phyloP scores from a whole-genome alignment of 1,140 invertebrate genomes.

The Diuraphis noxia region DNA sequence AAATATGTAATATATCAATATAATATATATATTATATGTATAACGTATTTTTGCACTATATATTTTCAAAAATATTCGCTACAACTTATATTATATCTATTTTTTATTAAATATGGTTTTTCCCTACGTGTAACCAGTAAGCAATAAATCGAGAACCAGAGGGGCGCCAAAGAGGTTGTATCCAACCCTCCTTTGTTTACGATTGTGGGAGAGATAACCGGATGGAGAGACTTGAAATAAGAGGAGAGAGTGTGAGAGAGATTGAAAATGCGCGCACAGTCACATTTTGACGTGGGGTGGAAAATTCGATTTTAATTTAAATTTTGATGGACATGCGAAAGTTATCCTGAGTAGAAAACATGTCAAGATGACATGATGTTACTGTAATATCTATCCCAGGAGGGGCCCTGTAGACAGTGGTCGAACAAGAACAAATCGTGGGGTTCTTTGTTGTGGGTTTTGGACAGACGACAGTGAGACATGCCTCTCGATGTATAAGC shows the following conservation, averaged over 20 bases:
- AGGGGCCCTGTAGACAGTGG: neutral
- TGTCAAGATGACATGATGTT: constrained; percentile 27
- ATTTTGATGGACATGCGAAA: constrained; percentile 39
- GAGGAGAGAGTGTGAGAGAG: neutral
- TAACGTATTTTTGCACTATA: neutral
- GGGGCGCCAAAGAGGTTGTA: constrained; percentile 27
- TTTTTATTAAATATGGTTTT: constrained; percentile 46
- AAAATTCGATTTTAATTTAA: constrained; percentile 50
- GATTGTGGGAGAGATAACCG: constrained; percentile 44
- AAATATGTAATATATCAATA: neutral
- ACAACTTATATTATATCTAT: neutral
- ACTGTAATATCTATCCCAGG: neutral
- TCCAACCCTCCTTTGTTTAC: constrained; percentile 47
- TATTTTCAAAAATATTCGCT: constrained; percentile 1
- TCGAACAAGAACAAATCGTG: constrained; percentile 12
- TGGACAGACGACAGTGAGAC: neutral
- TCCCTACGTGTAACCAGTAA: constrained; percentile 23
- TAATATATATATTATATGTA: neutral
- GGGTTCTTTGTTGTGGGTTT: constrained; percentile 34
- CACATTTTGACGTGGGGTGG: constrained; percentile 39
- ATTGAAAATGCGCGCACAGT: constrained; percentile 24
- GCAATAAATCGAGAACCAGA: constrained; percentile 43
- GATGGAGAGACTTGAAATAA: constrained; percentile 33
- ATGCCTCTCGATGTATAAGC: neutral
- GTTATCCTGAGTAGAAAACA: constrained; percentile 30